phyloP scores from a whole-genome alignment of 2,888 invertebrate species.

The Melikaiella ostensackeni region DNA sequence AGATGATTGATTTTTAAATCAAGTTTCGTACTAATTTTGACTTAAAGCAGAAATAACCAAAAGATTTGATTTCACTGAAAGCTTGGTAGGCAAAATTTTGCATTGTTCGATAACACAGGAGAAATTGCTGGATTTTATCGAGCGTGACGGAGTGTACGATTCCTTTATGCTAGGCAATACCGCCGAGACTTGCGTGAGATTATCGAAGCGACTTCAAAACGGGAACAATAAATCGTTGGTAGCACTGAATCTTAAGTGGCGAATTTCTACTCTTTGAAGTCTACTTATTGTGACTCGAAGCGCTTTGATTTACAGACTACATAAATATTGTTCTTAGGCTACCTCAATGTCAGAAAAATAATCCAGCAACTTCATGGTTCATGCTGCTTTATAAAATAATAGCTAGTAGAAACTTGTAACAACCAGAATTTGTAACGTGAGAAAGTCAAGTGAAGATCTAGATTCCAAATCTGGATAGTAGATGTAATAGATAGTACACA shows the following conservation, averaged over 20 bases:
- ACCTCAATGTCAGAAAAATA: slow-evolving; percentile 8
- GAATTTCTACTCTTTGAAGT: slow-evolving; percentile 18
- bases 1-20: neutral
- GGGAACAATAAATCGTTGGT: slow-evolving; percentile 72
- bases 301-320: slow-evolving; percentile 26
- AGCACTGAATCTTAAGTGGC: slow-evolving; percentile 22
- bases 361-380: neutral
- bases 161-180: slow-evolving; percentile 42
- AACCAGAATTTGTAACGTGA: slow-evolving; percentile 3
- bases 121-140: slow-evolving; percentile 52
- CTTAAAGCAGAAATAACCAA: neutral
- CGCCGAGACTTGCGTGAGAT: slow-evolving; percentile 44
- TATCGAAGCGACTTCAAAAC: slow-evolving; percentile 44
- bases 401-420: neutral
- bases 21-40: neutral
- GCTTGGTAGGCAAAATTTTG: slow-evolving; percentile 52
- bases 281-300: slow-evolving; percentile 20
- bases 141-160: slow-evolving; percentile 52
- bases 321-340: slow-evolving; percentile 12
- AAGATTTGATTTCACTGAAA: neutral
- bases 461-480: neutral
- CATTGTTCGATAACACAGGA: slow-evolving; percentile 55
- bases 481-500: neutral
- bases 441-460: neutral
- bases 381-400: neutral